Evolutionary conservation across 2,888 invertebrate genomes (phyloP).

Genomic region (Eupeodes luniger): DNA sequence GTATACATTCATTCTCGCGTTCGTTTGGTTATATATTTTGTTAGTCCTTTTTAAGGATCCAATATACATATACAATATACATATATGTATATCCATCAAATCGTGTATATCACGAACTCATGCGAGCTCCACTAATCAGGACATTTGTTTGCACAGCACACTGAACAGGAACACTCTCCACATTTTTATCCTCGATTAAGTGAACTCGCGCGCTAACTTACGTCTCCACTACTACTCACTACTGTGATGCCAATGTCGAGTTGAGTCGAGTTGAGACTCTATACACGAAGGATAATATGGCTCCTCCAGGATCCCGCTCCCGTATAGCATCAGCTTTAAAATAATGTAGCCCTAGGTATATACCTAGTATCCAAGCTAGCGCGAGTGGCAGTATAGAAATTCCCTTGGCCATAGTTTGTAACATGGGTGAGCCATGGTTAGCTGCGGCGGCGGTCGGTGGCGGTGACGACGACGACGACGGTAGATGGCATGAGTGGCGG

Average conservation of each 20-base stretch:
- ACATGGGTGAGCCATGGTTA: constrained; percentile 45
- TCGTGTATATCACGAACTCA: constrained; percentile 46
- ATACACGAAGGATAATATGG: background rate
- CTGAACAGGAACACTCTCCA: constrained; percentile 55
- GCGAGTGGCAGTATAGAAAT: background rate
- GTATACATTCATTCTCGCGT: constrained; percentile 23
- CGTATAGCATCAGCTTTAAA: background rate
- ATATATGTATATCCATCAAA: background rate
- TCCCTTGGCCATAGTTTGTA: constrained; percentile 54
- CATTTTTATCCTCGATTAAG: constrained; percentile 72
- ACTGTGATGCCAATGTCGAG: constrained; percentile 38
- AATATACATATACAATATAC: constrained; percentile 8
- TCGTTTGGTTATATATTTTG: constrained; percentile 33
- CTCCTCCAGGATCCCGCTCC: constrained; percentile 6
- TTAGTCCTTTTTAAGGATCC: constrained; percentile 28
- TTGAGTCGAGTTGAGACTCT: constrained; percentile 15
- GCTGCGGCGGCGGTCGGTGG: constrained; percentile 2
- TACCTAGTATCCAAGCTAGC: background rate
- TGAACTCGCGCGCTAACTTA: constrained; percentile 52
- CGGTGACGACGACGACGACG: background rate
- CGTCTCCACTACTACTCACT: constrained; percentile 14
- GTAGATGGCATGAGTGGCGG: constrained; percentile 48
- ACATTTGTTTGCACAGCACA: constrained; percentile 70
- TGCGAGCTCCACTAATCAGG: constrained; percentile 71
- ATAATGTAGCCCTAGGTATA: background rate